Evolutionary conservation across 2,797 vertebrate genomes (phyloP).

Genomic region (Mus caroli): DNA sequence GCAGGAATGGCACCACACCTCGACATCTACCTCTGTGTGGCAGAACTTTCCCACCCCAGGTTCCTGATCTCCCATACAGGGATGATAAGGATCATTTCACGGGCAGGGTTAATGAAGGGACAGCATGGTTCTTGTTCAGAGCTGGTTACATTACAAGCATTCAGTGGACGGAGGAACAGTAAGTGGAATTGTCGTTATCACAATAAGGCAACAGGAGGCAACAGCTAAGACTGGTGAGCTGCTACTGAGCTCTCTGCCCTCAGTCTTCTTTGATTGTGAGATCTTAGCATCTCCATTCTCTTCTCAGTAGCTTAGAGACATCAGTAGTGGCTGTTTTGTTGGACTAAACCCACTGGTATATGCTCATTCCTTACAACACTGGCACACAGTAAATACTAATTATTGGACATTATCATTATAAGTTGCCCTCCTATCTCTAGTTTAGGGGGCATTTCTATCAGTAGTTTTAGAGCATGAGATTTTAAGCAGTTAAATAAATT

Average conservation of each 20-base stretch:
- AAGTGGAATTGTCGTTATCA: neutral
- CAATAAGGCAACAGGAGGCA: neutral
- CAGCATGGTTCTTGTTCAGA: neutral
- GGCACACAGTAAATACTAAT: neutral
- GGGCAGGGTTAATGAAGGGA: neutral
- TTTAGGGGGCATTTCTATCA: conserved; percentile 21
- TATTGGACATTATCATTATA: neutral
- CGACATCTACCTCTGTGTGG: neutral
- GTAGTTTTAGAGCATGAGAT: conserved; percentile 21
- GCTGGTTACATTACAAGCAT: neutral
- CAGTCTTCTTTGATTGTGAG: neutral
- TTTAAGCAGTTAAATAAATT: conserved; percentile 50
- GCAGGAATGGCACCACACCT: neutral
- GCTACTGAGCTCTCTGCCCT: neutral
- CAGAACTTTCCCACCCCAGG: neutral
- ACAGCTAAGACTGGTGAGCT: neutral
- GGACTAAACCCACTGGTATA: neutral
- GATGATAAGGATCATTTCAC: neutral
- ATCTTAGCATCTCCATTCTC: neutral
- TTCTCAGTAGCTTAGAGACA: neutral
- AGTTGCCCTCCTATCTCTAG: neutral
- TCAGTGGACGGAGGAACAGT: neutral
- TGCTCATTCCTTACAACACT: neutral
- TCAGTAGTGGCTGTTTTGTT: neutral
- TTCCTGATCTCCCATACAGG: neutral